Percentiles rank a stretch among this genome's conserved stretches.
phyloP scores from a whole-genome alignment of 2,797 vertebrate species.

The Rhyacichthys aspro region DNA sequence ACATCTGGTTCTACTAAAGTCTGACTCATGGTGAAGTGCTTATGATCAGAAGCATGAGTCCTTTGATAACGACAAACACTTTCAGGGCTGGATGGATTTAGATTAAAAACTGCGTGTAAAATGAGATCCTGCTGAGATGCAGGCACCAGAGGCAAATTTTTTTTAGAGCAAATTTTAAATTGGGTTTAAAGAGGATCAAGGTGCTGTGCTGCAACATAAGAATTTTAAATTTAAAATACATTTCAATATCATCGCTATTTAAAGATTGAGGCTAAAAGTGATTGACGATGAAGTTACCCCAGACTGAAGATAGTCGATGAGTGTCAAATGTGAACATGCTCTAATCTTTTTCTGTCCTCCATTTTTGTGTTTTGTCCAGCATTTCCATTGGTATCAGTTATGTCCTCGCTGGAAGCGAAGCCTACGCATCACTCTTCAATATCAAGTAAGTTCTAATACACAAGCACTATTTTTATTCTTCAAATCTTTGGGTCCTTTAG shows the following conservation, averaged over 20 bases:
- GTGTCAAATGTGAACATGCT: conserved; percentile 11
- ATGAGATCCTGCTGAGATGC: conserved; percentile 3
- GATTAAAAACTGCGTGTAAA: too few relatives aligned
- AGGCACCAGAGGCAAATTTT: conserved; percentile 27
- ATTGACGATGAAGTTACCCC: too few relatives aligned
- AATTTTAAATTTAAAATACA: conserved; percentile 19
- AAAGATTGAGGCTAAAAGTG: conserved; percentile 1
- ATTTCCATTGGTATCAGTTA: conserved; percentile 80
- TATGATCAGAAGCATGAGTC: too few relatives aligned
- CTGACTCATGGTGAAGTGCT: too few relatives aligned
- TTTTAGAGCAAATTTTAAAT: conserved; percentile 30
- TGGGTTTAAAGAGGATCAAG: conserved; percentile 29
- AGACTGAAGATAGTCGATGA: too few relatives aligned
- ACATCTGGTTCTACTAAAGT: too few relatives aligned
- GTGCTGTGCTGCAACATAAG: conserved; percentile 12
- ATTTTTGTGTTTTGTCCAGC: conserved; percentile 47
- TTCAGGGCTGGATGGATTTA: too few relatives aligned
- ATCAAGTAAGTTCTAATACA: conserved; percentile 63
- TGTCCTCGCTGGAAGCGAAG: conserved; percentile 77
- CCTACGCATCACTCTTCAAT: conserved; percentile 72
- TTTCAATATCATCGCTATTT: conserved; percentile 10
- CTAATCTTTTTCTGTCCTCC: background rate
- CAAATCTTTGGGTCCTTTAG: background rate
- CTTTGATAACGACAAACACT: too few relatives aligned
- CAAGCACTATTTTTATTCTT: background rate